Evolutionary conservation across 2,113 vertebrate genomes (phyloP), one percentile per base, ranked within the genome.

Genomic region (Hippocampus mohnikei): DNA sequence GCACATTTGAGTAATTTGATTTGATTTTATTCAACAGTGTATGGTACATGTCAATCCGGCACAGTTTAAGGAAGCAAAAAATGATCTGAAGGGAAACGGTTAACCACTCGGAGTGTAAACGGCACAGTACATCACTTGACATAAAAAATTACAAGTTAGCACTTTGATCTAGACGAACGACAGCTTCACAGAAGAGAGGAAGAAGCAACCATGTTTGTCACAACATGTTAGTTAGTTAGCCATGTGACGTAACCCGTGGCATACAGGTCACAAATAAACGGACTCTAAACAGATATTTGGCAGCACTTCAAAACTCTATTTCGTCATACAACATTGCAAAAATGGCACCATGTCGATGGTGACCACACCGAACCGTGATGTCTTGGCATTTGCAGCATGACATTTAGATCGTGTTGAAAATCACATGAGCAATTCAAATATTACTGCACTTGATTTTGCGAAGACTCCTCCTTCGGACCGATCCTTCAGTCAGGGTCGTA

Each of bases 101-200:
- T 70, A 79, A 84, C 81, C 83, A 87, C 74, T 74, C n/a, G 66
- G 27, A 18, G 83, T 84, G 78, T n/a, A 58, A 83, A 89, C 79
- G 81, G 78, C 77, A 72, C 83, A 81, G 83, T 79, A 90, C 79
- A 64, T 84, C 86, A 90, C 88, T 76, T 82, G 79, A 85, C 81
- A 67, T 62, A 74, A 88, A 76, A 82, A 83, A n/a, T n/a, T 77
- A 89, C 77, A 72, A 61, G 66, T 82, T 82, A 70, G 79, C 79
- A 85, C 72, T 70, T 83, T 75, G 61, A 77, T 80, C 79, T 75
- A 81, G 77, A 88, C 81, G 74, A 89, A 88, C 81, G 74, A 89
- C 84, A 90, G 85, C 91, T 91, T 91, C 91, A 92, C 90, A 92
- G 89, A 91, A 91, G 90, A 90, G 88, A 91, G 87, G 87, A 87